Conservation (phyloP, 1,140 invertebrate species). For the Uloborus diversus region DNA sequence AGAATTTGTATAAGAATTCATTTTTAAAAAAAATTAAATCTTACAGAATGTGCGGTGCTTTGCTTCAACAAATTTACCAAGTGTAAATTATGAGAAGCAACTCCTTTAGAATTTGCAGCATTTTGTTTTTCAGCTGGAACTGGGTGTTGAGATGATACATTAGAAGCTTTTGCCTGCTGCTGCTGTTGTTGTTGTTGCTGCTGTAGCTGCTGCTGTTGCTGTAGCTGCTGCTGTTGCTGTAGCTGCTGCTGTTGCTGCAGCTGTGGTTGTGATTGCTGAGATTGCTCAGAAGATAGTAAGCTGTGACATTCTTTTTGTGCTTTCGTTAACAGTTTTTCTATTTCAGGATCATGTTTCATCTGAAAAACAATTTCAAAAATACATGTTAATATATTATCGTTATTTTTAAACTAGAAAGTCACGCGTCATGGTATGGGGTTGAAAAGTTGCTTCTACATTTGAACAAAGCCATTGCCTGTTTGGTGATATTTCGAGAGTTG, state of each 20-base stretch:
- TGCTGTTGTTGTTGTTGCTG: not conserved
- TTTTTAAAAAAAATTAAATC: not conserved
- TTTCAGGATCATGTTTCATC: constrained; percentile 6
- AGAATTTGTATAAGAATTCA: not conserved
- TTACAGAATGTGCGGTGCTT: constrained; percentile 37
- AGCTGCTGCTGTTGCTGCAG: not conserved
- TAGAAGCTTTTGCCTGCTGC: not conserved
- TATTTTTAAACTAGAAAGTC: no score
- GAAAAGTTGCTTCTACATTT: no score
- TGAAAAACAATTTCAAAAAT: no score
- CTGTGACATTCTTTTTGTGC: no score
- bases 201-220: not conserved
- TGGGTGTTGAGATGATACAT: constrained; percentile 5
- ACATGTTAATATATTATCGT: no score
- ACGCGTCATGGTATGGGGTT: no score
- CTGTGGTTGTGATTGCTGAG: no score
- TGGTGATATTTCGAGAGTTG: no score
- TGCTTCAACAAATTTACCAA: constrained; percentile 49
- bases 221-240: no score
- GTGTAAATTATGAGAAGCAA: constrained; percentile 15
- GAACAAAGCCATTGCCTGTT: no score
- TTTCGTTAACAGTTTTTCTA: not conserved
- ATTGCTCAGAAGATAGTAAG: no score
- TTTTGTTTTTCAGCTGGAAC: not conserved
- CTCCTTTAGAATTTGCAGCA: not conserved